These are phyloP conservation scores for Sarcophaga carnaria DNA, from an alignment of 2,888 invertebrate genomes.

Conservation along the genomic window DNA sequence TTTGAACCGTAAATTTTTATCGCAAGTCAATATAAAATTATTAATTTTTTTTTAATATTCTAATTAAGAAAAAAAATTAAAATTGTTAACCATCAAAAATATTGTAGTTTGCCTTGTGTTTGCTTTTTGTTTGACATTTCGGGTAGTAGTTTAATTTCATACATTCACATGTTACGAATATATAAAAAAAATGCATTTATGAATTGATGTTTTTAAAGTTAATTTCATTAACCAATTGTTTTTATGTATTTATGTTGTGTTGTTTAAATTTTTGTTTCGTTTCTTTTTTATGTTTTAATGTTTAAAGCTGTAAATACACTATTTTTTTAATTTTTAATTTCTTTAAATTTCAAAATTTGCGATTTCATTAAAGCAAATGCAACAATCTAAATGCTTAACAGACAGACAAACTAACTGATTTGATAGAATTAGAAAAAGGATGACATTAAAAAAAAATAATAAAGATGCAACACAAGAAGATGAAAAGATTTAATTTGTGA, in stretches of 20 bases:
- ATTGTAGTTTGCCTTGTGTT: background rate
- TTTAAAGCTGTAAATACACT: constrained; percentile 68
- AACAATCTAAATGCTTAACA: constrained; percentile 16
- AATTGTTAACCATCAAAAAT: constrained; percentile 33
- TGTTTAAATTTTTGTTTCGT: constrained; percentile 60
- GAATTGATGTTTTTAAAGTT: constrained; percentile 62
- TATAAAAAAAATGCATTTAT: constrained; percentile 47
- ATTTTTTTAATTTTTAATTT: constrained; percentile 57
- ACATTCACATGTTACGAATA: background rate
- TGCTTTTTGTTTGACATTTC: constrained; percentile 4
- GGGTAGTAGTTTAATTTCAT: constrained; percentile 3
- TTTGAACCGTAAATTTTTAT: constrained; percentile 45
- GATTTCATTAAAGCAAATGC: constrained; percentile 32
- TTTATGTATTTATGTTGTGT: constrained; percentile 43
- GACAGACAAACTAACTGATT: background rate
- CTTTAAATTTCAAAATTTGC: constrained; percentile 11
- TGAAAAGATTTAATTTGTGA: too few relatives aligned
- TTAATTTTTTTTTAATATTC: constrained; percentile 33
- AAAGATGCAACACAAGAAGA: too few relatives aligned
- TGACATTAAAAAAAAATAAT: too few relatives aligned
- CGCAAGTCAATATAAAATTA: constrained; percentile 40
- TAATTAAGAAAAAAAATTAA: constrained; percentile 10
- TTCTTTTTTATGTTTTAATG: constrained; percentile 70
- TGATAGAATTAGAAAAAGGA: too few relatives aligned
- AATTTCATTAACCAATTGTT: constrained; percentile 69